Evolutionary conservation across 2,888 invertebrate species (phyloP).

Genomic region (Xanthia icteritia): DNA sequence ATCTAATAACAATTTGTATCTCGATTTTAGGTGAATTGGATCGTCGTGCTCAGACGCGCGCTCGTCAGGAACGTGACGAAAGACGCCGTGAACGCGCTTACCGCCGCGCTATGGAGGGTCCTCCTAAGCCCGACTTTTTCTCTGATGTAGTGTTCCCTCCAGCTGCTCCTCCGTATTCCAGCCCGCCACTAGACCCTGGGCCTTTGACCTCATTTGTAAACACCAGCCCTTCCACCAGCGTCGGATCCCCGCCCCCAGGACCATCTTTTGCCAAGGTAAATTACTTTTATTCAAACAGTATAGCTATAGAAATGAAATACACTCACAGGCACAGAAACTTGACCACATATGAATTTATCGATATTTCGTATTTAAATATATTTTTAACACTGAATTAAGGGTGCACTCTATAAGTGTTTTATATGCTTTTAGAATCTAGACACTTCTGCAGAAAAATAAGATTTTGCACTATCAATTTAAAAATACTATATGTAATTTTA

Average conservation of each 20-base stretch:
- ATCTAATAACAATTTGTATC: neutral
- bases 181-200: conserved; percentile 68
- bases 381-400: too few species aligned
- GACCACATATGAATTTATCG: too few species aligned
- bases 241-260: conserved; percentile 77
- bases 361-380: too few species aligned
- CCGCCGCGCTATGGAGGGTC: conserved; percentile 93
- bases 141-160: conserved; percentile 84
- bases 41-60: conserved; percentile 92
- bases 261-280: conserved; percentile 88
- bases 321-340: too few species aligned
- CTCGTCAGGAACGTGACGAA: conserved; percentile 94
- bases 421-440: too few species aligned
- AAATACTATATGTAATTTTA: too few species aligned
- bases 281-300: neutral
- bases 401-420: too few species aligned
- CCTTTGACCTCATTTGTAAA: conserved; percentile 61
- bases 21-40: conserved; percentile 92
- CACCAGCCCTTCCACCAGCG: conserved; percentile 68
- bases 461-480: too few species aligned
- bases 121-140: conserved; percentile 91
- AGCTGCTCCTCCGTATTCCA: conserved; percentile 73
- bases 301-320: neutral
- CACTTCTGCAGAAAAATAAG: too few species aligned
- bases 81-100: conserved; percentile 94